Evolutionary conservation across 2,797 vertebrate species (phyloP).

Genomic region (Prionace glauca): DNA sequence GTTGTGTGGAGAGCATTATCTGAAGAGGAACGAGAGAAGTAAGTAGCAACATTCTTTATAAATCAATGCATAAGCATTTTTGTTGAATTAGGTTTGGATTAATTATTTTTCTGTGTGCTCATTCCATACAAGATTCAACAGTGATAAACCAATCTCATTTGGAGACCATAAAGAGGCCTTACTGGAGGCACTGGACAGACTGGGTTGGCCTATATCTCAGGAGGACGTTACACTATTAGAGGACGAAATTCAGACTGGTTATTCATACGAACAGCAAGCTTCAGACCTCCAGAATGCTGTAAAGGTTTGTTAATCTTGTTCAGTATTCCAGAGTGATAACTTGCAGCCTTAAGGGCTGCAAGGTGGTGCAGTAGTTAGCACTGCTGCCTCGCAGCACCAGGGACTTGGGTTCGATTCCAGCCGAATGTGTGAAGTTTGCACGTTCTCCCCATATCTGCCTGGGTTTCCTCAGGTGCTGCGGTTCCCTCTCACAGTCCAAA

Average conservation of each 20-base stretch:
- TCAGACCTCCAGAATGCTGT: conserved; percentile 59
- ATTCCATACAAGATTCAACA: conserved; percentile 52
- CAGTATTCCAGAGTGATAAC: background rate
- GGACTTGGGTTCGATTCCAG: no score
- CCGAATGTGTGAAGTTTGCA: no score
- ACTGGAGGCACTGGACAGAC: conserved; percentile 55
- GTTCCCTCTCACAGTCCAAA: no score
- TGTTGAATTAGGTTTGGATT: background rate
- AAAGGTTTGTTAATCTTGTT: background rate
- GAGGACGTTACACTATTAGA: conserved; percentile 62
- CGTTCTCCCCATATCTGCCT: no score
- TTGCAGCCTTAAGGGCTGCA: no score
- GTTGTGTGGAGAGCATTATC: conserved; percentile 60
- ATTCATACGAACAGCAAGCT: conserved; percentile 60
- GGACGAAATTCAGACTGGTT: conserved; percentile 60
- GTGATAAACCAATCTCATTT: conserved; percentile 56
- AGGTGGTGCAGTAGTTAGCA: no score
- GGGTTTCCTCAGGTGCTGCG: no score
- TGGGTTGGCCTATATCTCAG: conserved; percentile 60
- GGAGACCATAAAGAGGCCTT: conserved; percentile 56
- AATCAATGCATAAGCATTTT: background rate
- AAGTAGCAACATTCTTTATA: conserved; percentile 45
- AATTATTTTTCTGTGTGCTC: background rate
- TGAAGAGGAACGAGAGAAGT: conserved; percentile 63
- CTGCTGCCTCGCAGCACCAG: no score